Evolutionary conservation across 2,113 vertebrate genomes (phyloP), one percentile per base, ranked within the genome.

Genomic region (Steatornis caripensis): DNA sequence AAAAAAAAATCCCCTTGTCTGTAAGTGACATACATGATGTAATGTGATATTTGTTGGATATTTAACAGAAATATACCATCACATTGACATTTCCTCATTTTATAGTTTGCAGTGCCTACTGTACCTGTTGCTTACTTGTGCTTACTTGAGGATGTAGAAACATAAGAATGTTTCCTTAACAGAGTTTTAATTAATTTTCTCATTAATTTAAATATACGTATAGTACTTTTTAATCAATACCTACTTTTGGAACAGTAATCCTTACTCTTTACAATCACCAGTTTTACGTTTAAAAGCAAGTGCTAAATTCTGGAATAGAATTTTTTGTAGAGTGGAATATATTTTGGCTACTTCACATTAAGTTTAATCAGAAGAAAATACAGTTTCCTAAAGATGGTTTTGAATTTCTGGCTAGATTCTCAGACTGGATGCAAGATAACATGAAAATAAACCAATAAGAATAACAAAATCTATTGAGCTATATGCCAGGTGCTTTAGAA

Each of bases 1-100:
- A 71, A 64, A 71, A 89, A 93, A 95, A 92, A 85, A 91, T 94
- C 18, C 23, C 6, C 51, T 80, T 93, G 34, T 79, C 48, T 95
- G 58, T 88, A 87, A 87, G 61, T 72, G 70, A 90, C 49, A 65
- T 58, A 78, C 37, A 62, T 70, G 66, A 45, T 71, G 65, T 72
- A 80, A 11, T 77, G 34, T 57, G 27, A 90, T 91, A 94, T 94
- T 58, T 95, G 23, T 10, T 94, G 60, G 79, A 53, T 91, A 74
- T 70, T 96, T 87, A 93, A 64, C 69, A 74, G 66, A 95, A 93
- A 22, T 55, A 84, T 29, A 64, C 71, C 53, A 89, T 51, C 48
- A 86, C 16, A 45, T 43, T 94, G 72, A 70, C 80, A 84, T 2
- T 53, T 53, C 29, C 12, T 90, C n/a, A 26, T 64, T 83, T 81